Conservation (phyloP, 2,888 invertebrate genomes). For the Quadriops clusia region DNA sequence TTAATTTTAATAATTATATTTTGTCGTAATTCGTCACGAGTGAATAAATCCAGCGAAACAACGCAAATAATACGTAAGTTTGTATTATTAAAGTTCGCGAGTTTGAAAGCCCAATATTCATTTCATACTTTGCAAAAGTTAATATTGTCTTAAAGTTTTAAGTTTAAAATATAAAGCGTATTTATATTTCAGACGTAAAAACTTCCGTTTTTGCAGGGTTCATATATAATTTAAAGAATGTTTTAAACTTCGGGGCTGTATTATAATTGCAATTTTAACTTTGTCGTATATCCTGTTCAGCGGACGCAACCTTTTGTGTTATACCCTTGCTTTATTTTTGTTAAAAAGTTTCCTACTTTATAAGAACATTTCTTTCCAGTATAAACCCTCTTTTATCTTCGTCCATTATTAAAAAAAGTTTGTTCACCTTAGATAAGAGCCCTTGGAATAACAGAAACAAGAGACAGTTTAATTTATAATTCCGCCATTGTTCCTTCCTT, state of each 20-base stretch:
- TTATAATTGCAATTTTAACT: conserved; percentile 29
- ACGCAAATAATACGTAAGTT: too few relatives aligned
- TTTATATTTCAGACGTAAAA: too few relatives aligned
- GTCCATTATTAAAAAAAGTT: conserved; percentile 32
- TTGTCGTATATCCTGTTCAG: conserved; percentile 20
- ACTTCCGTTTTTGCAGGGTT: conserved; percentile 9
- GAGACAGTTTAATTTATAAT: conserved; percentile 23
- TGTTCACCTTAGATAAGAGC: conserved; percentile 26
- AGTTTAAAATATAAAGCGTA: too few relatives aligned
- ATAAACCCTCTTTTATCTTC: conserved; percentile 30
- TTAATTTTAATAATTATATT: too few relatives aligned
- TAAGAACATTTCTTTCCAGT: conserved; percentile 30
- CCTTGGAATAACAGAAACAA: conserved; percentile 21
- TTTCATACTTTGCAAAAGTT: too few relatives aligned
- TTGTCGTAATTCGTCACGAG: too few relatives aligned
- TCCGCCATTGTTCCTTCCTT: conserved; percentile 10
- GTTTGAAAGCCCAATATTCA: too few relatives aligned
- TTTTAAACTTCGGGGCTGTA: conserved; percentile 23
- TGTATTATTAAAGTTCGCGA: too few relatives aligned
- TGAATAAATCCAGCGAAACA: too few relatives aligned
- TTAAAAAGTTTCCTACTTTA: conserved; percentile 29
- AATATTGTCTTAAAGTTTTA: too few relatives aligned
- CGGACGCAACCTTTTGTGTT: conserved; percentile 22
- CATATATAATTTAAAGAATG: conserved; percentile 21
- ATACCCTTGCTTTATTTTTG: conserved; percentile 26